Evolutionary conservation across 2,888 invertebrate species (phyloP).

Genomic region (Oeneis ivallda): DNA sequence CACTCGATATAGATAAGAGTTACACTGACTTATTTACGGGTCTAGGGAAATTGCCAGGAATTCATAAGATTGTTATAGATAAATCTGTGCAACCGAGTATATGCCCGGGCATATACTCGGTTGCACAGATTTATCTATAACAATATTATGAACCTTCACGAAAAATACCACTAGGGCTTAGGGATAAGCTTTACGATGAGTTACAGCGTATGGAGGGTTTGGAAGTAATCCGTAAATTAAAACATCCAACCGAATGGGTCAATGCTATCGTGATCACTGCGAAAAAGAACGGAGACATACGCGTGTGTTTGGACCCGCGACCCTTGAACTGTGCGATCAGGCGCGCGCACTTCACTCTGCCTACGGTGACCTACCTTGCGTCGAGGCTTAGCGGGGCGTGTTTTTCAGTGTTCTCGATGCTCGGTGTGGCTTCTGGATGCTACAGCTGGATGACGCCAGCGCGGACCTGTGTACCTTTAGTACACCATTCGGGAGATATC

Average conservation of each 20-base stretch:
- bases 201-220: too few species aligned
- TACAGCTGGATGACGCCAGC: too few species aligned
- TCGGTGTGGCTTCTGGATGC: too few species aligned
- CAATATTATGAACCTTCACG: neutral
- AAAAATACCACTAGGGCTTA: too few species aligned
- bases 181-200: too few species aligned
- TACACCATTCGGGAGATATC: too few species aligned
- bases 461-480: too few species aligned
- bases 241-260: neutral
- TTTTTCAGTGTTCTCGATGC: neutral
- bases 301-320: conserved; percentile 5
- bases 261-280: neutral
- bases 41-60: too few species aligned
- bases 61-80: neutral
- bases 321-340: neutral
- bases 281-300: neutral
- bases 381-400: too few species aligned
- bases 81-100: neutral
- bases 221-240: neutral
- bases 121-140: neutral
- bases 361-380: neutral
- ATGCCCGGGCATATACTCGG: neutral
- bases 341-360: neutral
- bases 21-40: too few species aligned
- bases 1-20: too few species aligned